Evolutionary conservation across 2,113 vertebrate species (phyloP), one percentile per base, ranked within the genome.

Genomic region (Rhombomys opimus): DNA sequence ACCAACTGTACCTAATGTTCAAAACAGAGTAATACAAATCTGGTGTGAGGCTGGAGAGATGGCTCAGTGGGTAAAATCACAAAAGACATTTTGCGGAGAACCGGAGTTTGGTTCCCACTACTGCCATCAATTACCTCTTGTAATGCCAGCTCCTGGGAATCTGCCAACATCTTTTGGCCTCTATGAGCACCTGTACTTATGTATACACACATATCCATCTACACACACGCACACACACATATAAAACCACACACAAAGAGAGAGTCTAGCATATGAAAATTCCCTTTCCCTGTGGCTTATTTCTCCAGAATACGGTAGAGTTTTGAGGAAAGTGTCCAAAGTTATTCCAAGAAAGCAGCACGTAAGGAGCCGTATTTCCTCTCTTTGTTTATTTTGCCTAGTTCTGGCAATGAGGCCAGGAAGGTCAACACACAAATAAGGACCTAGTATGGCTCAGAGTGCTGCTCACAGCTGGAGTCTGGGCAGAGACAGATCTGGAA

Each of bases 381-480:
- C 85, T 85, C 93, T 91, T 88, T 88, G 25, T 94, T 97, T 96
- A 93, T 86, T 88, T 91, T 96, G 84, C 84, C 77, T 85, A 32
- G 15, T 93, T 95, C 87, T 96, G 90, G 84, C 87, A 92, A 41
- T 41, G 54, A 95, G 89, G 87, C 57, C 46, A 80, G 35, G 5
- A 11, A 91, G 93, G 81, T 78, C 90, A 93, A 82, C 10, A 52
- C 75, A 54, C 65, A 95, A 94, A 96, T 85, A 72, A 90, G 41
- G 32, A 84, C 61, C 52, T 94, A 68, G 84, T 10, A 11, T 76
- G 54, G 85, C 78, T 96, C 84, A 93, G 93, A 80, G 85, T 1
- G 2, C 68, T 76, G 38, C 27, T 27, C 82, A 9, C 23, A 52
- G 54, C 68, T 68, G 23, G 75, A 77, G 38, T 50, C 65, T 54